phyloP scores from a whole-genome alignment of 2,888 invertebrate genomes.

The Cordilura impudica region DNA sequence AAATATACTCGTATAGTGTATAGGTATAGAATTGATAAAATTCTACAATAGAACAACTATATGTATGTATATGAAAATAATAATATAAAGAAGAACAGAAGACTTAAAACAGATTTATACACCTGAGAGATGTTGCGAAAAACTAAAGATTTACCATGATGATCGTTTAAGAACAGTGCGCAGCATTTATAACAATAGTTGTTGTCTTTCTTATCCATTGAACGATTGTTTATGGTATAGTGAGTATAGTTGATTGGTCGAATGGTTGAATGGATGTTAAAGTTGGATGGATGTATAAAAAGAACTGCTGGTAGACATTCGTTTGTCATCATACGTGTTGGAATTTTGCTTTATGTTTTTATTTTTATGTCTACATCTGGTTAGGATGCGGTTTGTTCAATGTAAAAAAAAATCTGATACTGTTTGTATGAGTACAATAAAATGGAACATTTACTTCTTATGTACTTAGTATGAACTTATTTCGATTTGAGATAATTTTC shows the following conservation, averaged over 20 bases:
- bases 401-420: slow-evolving; percentile 18
- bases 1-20: neutral
- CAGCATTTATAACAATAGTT: slow-evolving; percentile 4
- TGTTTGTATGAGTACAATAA: neutral
- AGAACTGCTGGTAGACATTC: slow-evolving; percentile 20
- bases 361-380: slow-evolving; percentile 10
- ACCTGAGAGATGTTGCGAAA: slow-evolving; percentile 36
- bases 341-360: slow-evolving; percentile 42
- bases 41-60: neutral
- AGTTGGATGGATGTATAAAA: slow-evolving; percentile 4
- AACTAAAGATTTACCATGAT: slow-evolving; percentile 33
- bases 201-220: slow-evolving; percentile 21
- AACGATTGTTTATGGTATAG: too few relatives aligned
- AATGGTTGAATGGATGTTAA: slow-evolving; percentile 1
- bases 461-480: neutral
- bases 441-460: slow-evolving; percentile 37
- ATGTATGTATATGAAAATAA: neutral
- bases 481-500: slow-evolving; percentile 36
- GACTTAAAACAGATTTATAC: slow-evolving; percentile 12
- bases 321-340: slow-evolving; percentile 55
- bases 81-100: slow-evolving; percentile 4
- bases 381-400: slow-evolving; percentile 23
- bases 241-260: neutral
- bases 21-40: slow-evolving; percentile 8
- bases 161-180: slow-evolving; percentile 7